Conservation (phyloP, 2,113 vertebrate genomes). For the Asarcornis scutulata region DNA sequence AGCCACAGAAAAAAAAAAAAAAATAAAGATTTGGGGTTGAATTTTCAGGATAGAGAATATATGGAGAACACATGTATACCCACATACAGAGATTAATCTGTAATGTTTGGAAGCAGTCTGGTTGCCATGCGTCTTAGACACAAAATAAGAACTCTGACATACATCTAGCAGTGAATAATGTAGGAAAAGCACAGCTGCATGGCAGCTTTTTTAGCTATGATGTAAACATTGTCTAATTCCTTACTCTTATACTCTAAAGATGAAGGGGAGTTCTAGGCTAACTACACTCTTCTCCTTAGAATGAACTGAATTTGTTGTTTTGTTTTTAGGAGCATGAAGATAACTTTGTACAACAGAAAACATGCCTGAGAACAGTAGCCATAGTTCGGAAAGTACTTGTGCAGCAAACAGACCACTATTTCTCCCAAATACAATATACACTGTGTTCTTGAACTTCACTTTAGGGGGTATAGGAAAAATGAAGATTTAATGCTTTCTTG, state of each 20-base stretch:
- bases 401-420: neutral
- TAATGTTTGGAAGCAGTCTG: neutral
- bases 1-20: neutral
- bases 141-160: neutral
- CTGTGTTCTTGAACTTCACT: slow-evolving; percentile 28
- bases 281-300: neutral
- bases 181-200: neutral
- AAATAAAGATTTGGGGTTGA: neutral
- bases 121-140: neutral
- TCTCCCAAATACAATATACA: neutral
- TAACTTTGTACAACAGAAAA: neutral
- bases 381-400: neutral
- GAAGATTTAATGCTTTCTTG: slow-evolving; percentile 35
- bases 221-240: neutral
- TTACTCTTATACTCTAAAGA: neutral
- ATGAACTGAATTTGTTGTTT: neutral
- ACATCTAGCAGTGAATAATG: neutral
- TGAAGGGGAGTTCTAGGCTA: neutral
- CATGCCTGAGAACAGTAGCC: neutral
- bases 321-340: neutral
- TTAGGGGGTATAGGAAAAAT: neutral
- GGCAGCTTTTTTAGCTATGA: neutral
- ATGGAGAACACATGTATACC: neutral
- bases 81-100: neutral
- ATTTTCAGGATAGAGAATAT: neutral